These are phyloP conservation scores for Acleris emargana DNA, from an alignment of 2,888 invertebrate species.

Conservation along the genomic window DNA sequence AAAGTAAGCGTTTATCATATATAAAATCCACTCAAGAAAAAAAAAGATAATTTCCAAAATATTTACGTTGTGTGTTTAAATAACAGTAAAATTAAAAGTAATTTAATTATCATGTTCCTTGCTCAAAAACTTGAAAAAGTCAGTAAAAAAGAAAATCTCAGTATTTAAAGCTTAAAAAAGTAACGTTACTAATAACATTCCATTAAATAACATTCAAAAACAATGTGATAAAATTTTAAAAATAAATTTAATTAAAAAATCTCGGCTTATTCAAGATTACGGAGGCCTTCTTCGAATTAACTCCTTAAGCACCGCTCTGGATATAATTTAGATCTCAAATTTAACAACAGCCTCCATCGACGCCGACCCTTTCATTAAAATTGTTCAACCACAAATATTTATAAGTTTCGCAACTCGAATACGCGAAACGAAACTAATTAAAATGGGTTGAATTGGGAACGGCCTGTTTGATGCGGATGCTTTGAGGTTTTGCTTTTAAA, in stretches of 20 bases:
- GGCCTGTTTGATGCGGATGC: constrained; percentile 12
- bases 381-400: constrained; percentile 73
- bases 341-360: constrained; percentile 63
- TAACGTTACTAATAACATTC: neutral
- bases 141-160: neutral
- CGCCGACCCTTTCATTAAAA: constrained; percentile 73
- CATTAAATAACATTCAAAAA: constrained; percentile 3
- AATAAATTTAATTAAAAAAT: constrained; percentile 24
- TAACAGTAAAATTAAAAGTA: too few relatives aligned
- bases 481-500: constrained; percentile 13
- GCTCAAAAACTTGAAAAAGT: too few relatives aligned
- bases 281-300: constrained; percentile 29
- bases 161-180: neutral
- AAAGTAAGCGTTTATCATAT: too few relatives aligned
- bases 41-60: too few relatives aligned
- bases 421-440: constrained; percentile 75
- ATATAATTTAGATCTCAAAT: constrained; percentile 57
- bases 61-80: too few relatives aligned
- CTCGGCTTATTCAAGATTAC: constrained; percentile 11
- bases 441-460: constrained; percentile 49
- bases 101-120: too few relatives aligned
- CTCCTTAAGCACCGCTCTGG: constrained; percentile 28
- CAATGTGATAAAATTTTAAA: constrained; percentile 1
- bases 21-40: too few relatives aligned
- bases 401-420: constrained; percentile 67